These are phyloP conservation scores for Pemphredon lugubris DNA, from an alignment of 2,888 invertebrate species.

Conservation along the genomic window DNA sequence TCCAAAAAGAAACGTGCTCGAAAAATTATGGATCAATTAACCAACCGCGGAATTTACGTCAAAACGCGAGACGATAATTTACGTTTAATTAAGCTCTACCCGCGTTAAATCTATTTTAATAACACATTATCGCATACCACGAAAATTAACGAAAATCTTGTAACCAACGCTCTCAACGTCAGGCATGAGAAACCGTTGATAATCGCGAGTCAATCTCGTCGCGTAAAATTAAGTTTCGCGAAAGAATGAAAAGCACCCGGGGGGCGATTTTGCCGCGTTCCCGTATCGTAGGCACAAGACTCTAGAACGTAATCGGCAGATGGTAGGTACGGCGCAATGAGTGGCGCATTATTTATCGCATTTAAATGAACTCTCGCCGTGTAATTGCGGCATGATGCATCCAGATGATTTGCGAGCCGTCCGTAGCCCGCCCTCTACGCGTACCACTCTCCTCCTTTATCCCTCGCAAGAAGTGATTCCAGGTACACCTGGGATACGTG, in stretches of 20 bases:
- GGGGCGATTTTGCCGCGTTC: conserved; percentile 47
- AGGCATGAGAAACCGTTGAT: too few species aligned
- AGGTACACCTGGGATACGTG: conserved; percentile 43
- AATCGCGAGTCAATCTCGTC: too few species aligned
- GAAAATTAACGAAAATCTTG: too few species aligned
- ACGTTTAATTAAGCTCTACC: too few species aligned
- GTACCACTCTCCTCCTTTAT: conserved; percentile 32
- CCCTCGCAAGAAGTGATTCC: conserved; percentile 49
- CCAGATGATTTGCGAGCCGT: conserved; percentile 78
- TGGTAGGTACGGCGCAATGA: conserved; percentile 73
- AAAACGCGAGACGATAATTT: too few species aligned
- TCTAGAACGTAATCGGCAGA: conserved; percentile 60
- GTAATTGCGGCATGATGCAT: conserved; percentile 80
- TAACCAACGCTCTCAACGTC: too few species aligned
- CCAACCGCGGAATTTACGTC: too few species aligned
- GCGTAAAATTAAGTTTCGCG: too few species aligned
- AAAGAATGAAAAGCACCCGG: conserved; percentile 40
- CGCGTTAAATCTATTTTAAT: too few species aligned
- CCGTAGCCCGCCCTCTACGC: conserved; percentile 66
- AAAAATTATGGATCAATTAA: too few species aligned
- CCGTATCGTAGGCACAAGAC: conserved; percentile 46
- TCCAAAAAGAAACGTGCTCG: too few species aligned
- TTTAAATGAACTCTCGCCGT: conserved; percentile 80
- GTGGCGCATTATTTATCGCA: conserved; percentile 79
- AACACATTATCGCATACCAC: too few species aligned